phyloP scores from a whole-genome alignment of 2,113 vertebrate genomes.

The Elephantulus edwardii region DNA sequence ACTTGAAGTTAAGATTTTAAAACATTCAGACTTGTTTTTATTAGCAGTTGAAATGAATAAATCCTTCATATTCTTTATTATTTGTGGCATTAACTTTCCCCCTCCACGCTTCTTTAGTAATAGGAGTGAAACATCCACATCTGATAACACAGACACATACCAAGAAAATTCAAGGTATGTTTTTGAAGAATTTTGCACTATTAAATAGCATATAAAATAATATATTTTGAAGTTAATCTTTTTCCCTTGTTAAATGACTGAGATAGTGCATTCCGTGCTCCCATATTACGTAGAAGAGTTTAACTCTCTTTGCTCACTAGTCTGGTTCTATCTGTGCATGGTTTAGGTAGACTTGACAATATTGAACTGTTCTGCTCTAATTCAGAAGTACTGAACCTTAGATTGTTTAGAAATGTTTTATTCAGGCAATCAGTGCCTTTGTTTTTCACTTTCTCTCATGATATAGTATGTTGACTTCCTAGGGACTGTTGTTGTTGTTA shows the following conservation, averaged over 20 bases:
- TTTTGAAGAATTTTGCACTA: conserved; percentile 54
- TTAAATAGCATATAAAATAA: conserved; percentile 39
- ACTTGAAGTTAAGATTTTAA: conserved; percentile 39
- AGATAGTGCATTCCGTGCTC: background rate
- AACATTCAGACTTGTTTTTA: conserved; percentile 11
- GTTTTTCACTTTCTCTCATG: conserved; percentile 3
- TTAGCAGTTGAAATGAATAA: conserved; percentile 42
- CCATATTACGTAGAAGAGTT: background rate
- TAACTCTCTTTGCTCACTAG: background rate
- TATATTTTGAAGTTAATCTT: background rate
- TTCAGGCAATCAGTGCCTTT: background rate
- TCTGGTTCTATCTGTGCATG: background rate
- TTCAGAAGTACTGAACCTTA: conserved; percentile 8
- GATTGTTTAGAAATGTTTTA: conserved; percentile 33
- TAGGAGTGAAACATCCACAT: conserved; percentile 83
- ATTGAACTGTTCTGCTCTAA: conserved; percentile 8
- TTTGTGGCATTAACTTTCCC: conserved; percentile 36
- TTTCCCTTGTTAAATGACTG: conserved; percentile 1
- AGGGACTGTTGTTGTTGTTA: no score
- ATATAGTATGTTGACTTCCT: conserved; percentile 40
- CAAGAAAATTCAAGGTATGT: conserved; percentile 85
- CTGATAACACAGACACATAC: conserved; percentile 80
- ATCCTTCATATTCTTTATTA: conserved; percentile 17
- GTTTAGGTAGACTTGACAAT: background rate
- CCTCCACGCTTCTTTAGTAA: conserved; percentile 78